Percentiles rank a stretch among this genome's conserved stretches.
phyloP scores from a whole-genome alignment of 1,140 invertebrate species.

The Caenorhabditis remanei region DNA sequence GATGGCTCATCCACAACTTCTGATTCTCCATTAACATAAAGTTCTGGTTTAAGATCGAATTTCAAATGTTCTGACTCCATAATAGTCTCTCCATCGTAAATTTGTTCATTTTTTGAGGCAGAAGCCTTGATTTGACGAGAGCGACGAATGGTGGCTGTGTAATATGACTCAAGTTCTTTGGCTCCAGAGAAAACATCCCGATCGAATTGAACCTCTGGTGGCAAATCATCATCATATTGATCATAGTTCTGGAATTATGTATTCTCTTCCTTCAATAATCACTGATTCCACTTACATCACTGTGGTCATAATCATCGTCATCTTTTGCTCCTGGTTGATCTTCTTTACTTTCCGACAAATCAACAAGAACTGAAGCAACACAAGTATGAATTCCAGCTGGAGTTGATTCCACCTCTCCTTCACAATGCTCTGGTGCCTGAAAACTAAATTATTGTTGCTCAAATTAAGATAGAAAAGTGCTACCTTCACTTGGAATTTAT shows the following conservation, averaged over 20 bases:
- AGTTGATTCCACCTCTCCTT: slow-evolving; percentile 57
- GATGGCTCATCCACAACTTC: slow-evolving; percentile 12
- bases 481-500: slow-evolving; percentile 64
- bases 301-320: slow-evolving; percentile 62
- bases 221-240: slow-evolving; percentile 62
- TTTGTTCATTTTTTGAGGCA: slow-evolving; percentile 57
- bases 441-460: slow-evolving; percentile 22
- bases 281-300: slow-evolving; percentile 56
- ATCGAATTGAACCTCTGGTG: slow-evolving; percentile 66
- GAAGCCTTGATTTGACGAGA: slow-evolving; percentile 57
- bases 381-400: slow-evolving; percentile 30
- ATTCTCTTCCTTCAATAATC: too few species aligned
- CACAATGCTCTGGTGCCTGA: slow-evolving; percentile 65
- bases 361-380: slow-evolving; percentile 38
- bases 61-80: slow-evolving; percentile 63
- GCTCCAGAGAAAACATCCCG: slow-evolving; percentile 63
- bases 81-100: slow-evolving; percentile 58
- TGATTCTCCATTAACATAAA: slow-evolving; percentile 33
- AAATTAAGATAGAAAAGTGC: background rate
- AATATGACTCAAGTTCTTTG: slow-evolving; percentile 56
- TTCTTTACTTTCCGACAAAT: slow-evolving; percentile 54
- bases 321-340: slow-evolving; percentile 43
- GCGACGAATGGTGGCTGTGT: slow-evolving; percentile 44
- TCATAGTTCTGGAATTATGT: slow-evolving; percentile 59
- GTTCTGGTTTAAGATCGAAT: slow-evolving; percentile 63